A percentile compares a stretch with the other conserved stretches of the same genome.
Evolutionary conservation across 2,797 vertebrate genomes (phyloP).

Genomic region (Podarcis siculus): DNA sequence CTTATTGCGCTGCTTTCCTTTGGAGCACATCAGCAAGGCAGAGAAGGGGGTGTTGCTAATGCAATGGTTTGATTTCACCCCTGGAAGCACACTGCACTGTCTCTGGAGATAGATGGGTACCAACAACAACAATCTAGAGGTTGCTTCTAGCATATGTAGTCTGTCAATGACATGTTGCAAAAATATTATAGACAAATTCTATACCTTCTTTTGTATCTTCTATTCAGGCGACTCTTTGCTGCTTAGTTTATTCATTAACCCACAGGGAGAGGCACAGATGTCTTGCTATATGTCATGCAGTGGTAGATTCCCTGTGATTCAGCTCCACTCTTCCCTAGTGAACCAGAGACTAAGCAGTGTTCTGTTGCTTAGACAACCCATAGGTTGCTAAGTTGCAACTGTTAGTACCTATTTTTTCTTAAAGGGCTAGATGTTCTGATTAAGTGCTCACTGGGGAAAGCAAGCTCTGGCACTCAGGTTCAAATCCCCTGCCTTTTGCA

Average conservation of each 20-base stretch:
- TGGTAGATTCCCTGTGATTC: neutral
- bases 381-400: slow-evolving; percentile 3
- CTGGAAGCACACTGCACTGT: no score
- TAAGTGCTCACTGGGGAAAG: neutral
- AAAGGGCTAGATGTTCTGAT: neutral
- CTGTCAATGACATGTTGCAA: neutral
- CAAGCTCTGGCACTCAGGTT: neutral
- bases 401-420: neutral
- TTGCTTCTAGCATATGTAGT: neutral
- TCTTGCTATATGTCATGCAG: neutral
- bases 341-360: neutral
- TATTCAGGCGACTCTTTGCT: neutral
- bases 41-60: no score
- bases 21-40: no score
- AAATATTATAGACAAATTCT: no score
- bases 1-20: no score
- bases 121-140: neutral
- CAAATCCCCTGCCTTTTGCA: neutral
- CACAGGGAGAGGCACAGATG: neutral
- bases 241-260: neutral
- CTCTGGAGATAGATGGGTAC: neutral
- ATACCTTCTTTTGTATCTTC: neutral
- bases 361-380: slow-evolving; percentile 21
- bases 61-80: no score
- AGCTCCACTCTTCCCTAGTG: neutral